Evolutionary conservation across 2,888 invertebrate genomes (phyloP).

Genomic region (Aplocera efformata): DNA sequence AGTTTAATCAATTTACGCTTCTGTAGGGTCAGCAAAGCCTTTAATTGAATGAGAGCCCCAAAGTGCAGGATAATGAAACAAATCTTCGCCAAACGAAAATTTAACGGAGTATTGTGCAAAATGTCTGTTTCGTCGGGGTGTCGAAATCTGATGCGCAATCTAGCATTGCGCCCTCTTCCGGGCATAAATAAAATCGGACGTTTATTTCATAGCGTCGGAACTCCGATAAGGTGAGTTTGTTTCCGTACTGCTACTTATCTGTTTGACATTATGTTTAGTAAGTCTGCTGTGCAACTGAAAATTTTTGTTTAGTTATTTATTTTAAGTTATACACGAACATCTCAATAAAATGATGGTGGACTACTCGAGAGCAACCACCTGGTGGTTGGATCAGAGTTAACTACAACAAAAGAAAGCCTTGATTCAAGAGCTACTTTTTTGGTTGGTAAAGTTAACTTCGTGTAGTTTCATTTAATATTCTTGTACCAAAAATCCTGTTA

Average conservation of each 20-base stretch:
- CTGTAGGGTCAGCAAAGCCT: slow-evolving; percentile 22
- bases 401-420: too few relatives aligned
- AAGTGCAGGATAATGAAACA: slow-evolving; percentile 53
- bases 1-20: slow-evolving; percentile 18
- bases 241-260: slow-evolving; percentile 36
- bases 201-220: slow-evolving; percentile 73
- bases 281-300: slow-evolving; percentile 9
- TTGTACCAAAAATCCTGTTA: too few relatives aligned
- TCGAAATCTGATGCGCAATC: slow-evolving; percentile 62
- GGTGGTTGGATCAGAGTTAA: too few relatives aligned
- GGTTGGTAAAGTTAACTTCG: too few relatives aligned
- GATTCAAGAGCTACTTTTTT: too few relatives aligned
- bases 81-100: slow-evolving; percentile 64
- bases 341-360: too few relatives aligned
- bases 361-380: too few relatives aligned
- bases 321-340: too few relatives aligned
- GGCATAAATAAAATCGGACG: slow-evolving; percentile 68
- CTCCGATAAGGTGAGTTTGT: slow-evolving; percentile 59
- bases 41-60: slow-evolving; percentile 43
- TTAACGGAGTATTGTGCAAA: slow-evolving; percentile 54
- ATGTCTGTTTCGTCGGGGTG: slow-evolving; percentile 65
- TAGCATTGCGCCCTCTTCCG: slow-evolving; percentile 62
- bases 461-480: too few relatives aligned
- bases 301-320: too few relatives aligned
- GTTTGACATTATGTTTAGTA: slow-evolving; percentile 2